Evolutionary conservation across 2,113 vertebrate species (phyloP).

Genomic region (Periophthalmodon schlosseri): DNA sequence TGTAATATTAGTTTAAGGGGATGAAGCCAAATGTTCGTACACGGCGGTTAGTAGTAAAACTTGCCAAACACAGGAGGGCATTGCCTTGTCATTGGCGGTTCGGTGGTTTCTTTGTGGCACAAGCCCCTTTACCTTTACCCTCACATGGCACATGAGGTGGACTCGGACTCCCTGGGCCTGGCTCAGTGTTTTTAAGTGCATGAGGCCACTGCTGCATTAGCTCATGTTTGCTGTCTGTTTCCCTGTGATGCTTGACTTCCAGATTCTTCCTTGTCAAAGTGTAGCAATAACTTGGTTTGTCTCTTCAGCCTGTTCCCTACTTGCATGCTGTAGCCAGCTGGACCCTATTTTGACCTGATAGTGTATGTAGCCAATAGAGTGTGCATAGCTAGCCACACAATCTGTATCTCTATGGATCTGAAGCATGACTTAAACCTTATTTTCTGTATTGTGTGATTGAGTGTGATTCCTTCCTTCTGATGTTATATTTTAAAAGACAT

Average conservation of each 20-base stretch:
- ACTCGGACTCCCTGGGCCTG: slow-evolving; percentile 21
- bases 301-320: slow-evolving; percentile 42
- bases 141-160: slow-evolving; percentile 31
- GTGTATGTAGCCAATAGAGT: slow-evolving; percentile 65
- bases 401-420: slow-evolving; percentile 58
- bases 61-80: slow-evolving; percentile 46
- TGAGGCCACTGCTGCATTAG: slow-evolving; percentile 64
- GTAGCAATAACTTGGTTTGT: slow-evolving; percentile 74
- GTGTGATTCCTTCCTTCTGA: slow-evolving; percentile 44
- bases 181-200: slow-evolving; percentile 59
- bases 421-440: slow-evolving; percentile 67
- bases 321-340: slow-evolving; percentile 70
- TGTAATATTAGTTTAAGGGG: slow-evolving; percentile 12
- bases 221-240: slow-evolving; percentile 58
- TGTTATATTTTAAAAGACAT: slow-evolving; percentile 27
- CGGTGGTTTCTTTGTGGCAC: slow-evolving; percentile 16
- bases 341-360: slow-evolving; percentile 55
- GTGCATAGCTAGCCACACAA: slow-evolving; percentile 56
- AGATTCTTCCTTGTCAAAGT: slow-evolving; percentile 74
- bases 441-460: slow-evolving; percentile 56
- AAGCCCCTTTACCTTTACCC: slow-evolving; percentile 26
- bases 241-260: slow-evolving; percentile 71
- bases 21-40: slow-evolving; percentile 52
- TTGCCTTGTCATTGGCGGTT: slow-evolving; percentile 43
- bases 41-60: slow-evolving; percentile 26